Evolutionary conservation across 1,140 invertebrate species (phyloP).

Genomic region (Drosophila kepulauana): DNA sequence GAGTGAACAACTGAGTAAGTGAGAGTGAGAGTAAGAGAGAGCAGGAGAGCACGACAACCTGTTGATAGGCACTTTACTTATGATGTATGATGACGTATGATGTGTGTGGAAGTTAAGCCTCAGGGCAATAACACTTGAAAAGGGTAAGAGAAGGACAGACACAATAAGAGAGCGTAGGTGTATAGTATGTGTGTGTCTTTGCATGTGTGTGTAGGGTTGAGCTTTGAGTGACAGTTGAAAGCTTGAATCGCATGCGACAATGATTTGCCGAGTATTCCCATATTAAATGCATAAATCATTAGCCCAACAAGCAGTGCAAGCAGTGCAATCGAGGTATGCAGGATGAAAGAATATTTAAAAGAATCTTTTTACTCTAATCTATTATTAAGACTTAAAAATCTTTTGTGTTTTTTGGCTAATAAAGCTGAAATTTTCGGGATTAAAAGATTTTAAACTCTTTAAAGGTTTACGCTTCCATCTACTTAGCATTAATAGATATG

Average conservation of each 20-base stretch:
- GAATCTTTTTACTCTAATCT: too few species aligned
- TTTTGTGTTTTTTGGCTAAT: too few species aligned
- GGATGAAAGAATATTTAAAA: too few species aligned
- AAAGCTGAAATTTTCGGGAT: too few species aligned
- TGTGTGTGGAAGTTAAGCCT: conserved; percentile 10
- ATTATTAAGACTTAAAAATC: too few species aligned
- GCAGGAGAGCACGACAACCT: conserved; percentile 20
- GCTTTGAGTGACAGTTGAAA: conserved; percentile 17
- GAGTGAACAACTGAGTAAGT: background rate
- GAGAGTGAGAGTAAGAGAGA: too few species aligned
- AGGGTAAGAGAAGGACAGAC: background rate
- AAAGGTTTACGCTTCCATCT: too few species aligned
- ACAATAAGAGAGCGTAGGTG: background rate
- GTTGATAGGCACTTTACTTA: conserved; percentile 26
- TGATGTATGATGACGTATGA: conserved; percentile 22
- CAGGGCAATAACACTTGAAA: background rate
- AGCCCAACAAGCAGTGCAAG: conserved; percentile 1
- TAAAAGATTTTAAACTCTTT: too few species aligned
- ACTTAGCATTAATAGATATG: too few species aligned
- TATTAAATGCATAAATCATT: background rate
- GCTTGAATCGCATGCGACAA: background rate
- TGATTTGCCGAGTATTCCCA: background rate
- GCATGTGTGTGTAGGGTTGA: background rate
- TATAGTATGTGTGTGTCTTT: background rate
- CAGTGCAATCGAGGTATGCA: background rate